Conservation (phyloP, 2,113 vertebrate genomes). For the Acanthisitta chloris region DNA sequence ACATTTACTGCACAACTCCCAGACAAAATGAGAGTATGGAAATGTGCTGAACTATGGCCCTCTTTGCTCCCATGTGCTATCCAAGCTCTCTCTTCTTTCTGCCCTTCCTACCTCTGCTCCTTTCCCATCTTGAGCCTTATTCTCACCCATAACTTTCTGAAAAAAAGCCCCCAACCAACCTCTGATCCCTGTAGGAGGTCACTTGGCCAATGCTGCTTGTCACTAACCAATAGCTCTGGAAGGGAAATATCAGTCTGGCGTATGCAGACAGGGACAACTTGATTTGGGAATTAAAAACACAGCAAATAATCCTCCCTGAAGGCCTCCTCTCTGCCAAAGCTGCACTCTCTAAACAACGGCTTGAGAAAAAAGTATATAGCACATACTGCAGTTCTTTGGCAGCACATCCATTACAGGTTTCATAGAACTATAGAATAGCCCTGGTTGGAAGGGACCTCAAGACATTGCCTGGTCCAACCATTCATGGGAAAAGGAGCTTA, state of each 20-base stretch:
- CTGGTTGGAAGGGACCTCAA: not conserved
- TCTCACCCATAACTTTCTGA: accelerated
- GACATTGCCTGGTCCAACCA: not conserved
- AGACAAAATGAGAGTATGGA: not conserved
- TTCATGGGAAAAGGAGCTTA: not conserved
- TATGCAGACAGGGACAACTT: not conserved
- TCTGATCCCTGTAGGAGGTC: not conserved
- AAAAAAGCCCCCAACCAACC: not conserved
- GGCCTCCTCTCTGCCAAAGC: not conserved
- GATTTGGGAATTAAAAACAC: not conserved
- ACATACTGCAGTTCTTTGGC: not conserved
- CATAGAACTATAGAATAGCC: not conserved
- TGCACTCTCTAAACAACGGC: not conserved
- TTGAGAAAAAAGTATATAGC: not conserved
- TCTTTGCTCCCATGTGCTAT: not conserved
- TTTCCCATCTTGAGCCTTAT: not conserved
- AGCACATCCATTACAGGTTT: not conserved
- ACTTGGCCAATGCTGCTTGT: not conserved
- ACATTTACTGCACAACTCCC: not conserved
- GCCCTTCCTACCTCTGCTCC: not conserved
- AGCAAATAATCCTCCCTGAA: not conserved
- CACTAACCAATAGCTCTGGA: not conserved
- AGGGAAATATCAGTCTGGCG: not conserved
- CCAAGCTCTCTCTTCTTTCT: not conserved
- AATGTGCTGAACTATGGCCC: not conserved